phyloP scores from a whole-genome alignment of 1,140 invertebrate genomes.

The Rhyacophila brunnea region DNA sequence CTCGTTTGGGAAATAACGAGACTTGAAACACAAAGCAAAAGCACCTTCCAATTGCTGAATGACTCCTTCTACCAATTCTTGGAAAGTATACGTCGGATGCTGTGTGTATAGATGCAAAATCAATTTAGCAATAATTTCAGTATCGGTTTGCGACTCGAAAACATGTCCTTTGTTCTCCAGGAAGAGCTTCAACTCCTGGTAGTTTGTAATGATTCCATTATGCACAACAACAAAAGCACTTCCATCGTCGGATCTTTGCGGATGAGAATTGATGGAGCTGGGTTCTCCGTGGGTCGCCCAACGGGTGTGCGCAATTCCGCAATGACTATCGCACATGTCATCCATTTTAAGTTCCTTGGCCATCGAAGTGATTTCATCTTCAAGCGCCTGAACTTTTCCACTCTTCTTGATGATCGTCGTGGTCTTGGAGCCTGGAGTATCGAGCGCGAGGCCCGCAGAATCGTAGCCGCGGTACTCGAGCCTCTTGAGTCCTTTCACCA shows the following conservation, averaged over 20 bases:
- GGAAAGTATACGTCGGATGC: conserved; percentile 80
- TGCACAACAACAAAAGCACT: conserved; percentile 92
- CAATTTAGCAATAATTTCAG: conserved; percentile 92
- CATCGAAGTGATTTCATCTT: conserved; percentile 75
- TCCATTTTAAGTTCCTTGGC: conserved; percentile 62
- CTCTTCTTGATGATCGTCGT: conserved; percentile 87
- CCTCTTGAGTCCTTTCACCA: conserved; percentile 87
- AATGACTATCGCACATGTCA: conserved; percentile 65
- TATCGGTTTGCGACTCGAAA: conserved; percentile 95
- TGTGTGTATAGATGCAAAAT: conserved; percentile 84
- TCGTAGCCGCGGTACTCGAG: conserved; percentile 96
- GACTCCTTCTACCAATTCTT: conserved; percentile 88
- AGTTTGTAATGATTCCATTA: conserved; percentile 96
- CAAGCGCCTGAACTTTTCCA: conserved; percentile 92
- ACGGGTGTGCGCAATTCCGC: conserved; percentile 93
- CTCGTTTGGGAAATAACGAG: conserved; percentile 86
- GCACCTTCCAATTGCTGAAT: conserved; percentile 95
- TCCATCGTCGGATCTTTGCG: conserved; percentile 78
- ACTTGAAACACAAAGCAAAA: conserved; percentile 93
- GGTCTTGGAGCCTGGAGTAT: conserved; percentile 70
- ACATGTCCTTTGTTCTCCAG: conserved; percentile 76
- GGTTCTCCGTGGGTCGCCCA: conserved; percentile 97
- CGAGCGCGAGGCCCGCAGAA: conserved; percentile 90
- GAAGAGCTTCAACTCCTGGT: conserved; percentile 92
- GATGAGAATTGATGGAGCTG: conserved; percentile 85